A percentile compares a stretch with the other conserved stretches of the same genome.
These are phyloP conservation scores for Ips nitidus DNA, from an alignment of 1,140 invertebrate genomes.

Conservation along the genomic window DNA sequence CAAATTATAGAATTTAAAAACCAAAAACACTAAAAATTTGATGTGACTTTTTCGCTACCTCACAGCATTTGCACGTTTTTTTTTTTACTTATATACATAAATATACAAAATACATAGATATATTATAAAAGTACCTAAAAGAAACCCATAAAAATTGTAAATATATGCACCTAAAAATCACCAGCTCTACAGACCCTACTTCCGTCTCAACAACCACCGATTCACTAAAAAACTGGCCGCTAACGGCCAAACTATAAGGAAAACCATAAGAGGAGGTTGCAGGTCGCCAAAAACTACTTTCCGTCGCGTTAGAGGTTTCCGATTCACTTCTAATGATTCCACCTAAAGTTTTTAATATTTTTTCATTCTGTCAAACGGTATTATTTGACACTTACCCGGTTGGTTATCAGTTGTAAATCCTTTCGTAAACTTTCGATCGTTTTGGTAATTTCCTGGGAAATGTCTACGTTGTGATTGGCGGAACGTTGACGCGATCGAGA, in stretches of 20 bases:
- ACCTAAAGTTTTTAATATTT: neutral
- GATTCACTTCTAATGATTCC: neutral
- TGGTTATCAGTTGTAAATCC: constrained; percentile 53
- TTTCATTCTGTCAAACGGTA: constrained; percentile 4
- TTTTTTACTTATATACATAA: too few species aligned
- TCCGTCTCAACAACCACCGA: constrained; percentile 31
- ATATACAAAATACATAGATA: too few species aligned
- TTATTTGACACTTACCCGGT: constrained; percentile 45
- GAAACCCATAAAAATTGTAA: too few species aligned
- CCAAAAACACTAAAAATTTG: too few species aligned
- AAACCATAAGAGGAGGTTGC: constrained; percentile 57
- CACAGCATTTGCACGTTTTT: too few species aligned
- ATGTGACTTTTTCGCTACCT: too few species aligned
- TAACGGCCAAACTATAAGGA: constrained; percentile 64
- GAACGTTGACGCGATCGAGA: constrained; percentile 40
- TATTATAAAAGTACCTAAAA: too few species aligned
- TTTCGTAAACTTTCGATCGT: constrained; percentile 53
- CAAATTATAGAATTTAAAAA: too few species aligned
- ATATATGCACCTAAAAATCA: too few species aligned
- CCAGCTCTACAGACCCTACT: neutral
- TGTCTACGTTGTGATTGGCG: constrained; percentile 39
- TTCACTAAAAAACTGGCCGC: constrained; percentile 55
- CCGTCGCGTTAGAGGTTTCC: neutral
- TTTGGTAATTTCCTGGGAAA: constrained; percentile 52
- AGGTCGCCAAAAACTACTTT: constrained; percentile 41